Conservation (phyloP, 2,113 vertebrate species). For the Oreochromis spilurus region DNA sequence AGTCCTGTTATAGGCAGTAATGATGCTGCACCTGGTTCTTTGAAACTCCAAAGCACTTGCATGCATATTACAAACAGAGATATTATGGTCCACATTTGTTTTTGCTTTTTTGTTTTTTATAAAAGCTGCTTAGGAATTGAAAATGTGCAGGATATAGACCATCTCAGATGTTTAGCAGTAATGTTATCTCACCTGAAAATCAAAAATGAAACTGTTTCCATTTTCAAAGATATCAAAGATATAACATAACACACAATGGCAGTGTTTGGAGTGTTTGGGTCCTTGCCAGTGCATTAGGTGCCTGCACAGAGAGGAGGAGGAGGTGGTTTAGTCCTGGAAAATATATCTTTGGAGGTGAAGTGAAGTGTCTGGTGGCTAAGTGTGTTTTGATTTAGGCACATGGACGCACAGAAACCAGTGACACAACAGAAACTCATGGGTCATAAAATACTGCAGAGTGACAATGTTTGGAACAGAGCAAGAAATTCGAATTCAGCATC, state of each 20-base stretch:
- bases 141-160: neutral
- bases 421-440: neutral
- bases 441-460: neutral
- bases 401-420: neutral
- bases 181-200: neutral
- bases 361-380: neutral
- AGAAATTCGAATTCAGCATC: neutral
- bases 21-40: neutral
- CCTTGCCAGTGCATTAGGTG: neutral
- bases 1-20: neutral
- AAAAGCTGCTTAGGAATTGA: neutral
- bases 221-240: neutral
- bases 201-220: neutral
- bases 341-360: neutral
- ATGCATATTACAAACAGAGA: neutral
- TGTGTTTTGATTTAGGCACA: neutral
- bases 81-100: neutral
- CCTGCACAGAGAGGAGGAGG: neutral
- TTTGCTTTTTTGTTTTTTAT: neutral
- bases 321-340: neutral
- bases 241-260: fast-evolving
- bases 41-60: neutral
- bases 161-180: neutral
- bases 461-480: neutral
- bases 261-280: neutral